phyloP scores from a whole-genome alignment of 2,797 vertebrate species.

The Austrolebias charrua region DNA sequence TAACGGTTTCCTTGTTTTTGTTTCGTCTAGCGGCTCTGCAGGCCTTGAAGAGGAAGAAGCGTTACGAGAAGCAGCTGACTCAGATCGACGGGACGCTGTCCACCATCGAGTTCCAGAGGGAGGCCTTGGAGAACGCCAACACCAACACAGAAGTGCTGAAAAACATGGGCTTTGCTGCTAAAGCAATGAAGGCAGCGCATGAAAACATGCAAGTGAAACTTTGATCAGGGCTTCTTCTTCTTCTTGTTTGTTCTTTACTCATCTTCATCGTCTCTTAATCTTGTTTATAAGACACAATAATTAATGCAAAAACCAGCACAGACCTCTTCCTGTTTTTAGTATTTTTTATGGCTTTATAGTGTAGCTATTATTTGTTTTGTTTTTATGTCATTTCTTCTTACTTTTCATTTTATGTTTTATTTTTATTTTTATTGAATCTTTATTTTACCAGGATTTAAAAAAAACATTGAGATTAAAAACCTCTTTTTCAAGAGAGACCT shows the following conservation, averaged over 20 bases:
- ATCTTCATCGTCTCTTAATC: too few relatives aligned
- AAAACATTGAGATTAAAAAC: too few relatives aligned
- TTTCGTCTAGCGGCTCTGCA: conserved; percentile 85
- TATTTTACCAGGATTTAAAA: too few relatives aligned
- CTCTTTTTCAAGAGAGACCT: too few relatives aligned
- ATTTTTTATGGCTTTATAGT: too few relatives aligned
- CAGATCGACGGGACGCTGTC: conserved; percentile 96
- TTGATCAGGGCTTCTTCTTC: rapidly evolving
- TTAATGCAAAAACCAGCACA: too few relatives aligned
- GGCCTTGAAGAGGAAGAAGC: conserved; percentile 96
- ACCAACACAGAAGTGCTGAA: conserved; percentile 98
- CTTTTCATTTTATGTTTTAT: too few relatives aligned
- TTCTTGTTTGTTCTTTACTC: background rate
- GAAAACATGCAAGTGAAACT: conserved; percentile 86
- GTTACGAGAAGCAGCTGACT: conserved; percentile 91
- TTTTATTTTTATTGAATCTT: too few relatives aligned
- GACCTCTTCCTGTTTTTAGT: too few relatives aligned
- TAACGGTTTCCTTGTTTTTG: background rate
- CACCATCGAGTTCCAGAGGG: conserved; percentile 96
- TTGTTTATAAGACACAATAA: too few relatives aligned
- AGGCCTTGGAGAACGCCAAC: conserved; percentile 96
- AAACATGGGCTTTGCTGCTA: conserved; percentile 94
- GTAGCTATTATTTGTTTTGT: too few relatives aligned
- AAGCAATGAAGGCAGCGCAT: conserved; percentile 93
- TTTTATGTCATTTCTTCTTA: too few relatives aligned